Evolutionary conservation across 2,113 vertebrate species (phyloP), one percentile per base, ranked within the genome.

Genomic region (Lontra canadensis): DNA sequence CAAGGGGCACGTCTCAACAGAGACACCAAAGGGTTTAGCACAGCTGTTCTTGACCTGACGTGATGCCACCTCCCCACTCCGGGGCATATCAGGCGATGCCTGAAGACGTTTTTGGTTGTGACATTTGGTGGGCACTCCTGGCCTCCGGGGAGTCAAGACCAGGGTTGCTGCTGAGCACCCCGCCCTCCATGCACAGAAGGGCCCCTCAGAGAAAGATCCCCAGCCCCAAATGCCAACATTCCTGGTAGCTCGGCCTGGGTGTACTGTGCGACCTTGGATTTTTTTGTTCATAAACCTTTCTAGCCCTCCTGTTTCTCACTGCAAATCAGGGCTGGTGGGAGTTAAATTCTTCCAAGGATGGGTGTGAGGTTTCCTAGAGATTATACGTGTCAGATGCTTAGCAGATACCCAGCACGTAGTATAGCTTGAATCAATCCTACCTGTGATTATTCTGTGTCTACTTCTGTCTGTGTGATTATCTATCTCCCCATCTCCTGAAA

Each of bases 371-470:
- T 59, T 73, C 65, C 3, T 0, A 4, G 17, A 55, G 31, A 26
- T 36, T 0, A 0, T 4, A 44, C 0, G 0, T 25, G 21, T 9
- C 71, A 21, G 2, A 4, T 6, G 52, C 39, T 18, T 20, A 29
- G 29, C 71, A n/a, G 63, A 9, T 3, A 3, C 42, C 17, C 13
- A 1, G 59, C 26, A 4, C 3, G 14, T 0, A 8, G 21, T 11
- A 25, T 0, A 25, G 36, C 57, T 10, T n/a, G 13, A 0, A 13
- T 14, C 15, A 47, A 8, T 6, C 63, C 21, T 1, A n/a, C 21
- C 29, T 4, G n/a, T 1, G 2, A 3, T 7, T 12, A 1, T 65
- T 26, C 3, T 36, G 31, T 31, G n/a, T 34, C 79, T 17, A 2
- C 57, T 20, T 10, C 20, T 3, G 20, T 26, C 76, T 49, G 42